Percentiles rank a stretch among this genome's conserved stretches.
Evolutionary conservation across 2,113 vertebrate genomes (phyloP).

Genomic region (Sitta europaea): DNA sequence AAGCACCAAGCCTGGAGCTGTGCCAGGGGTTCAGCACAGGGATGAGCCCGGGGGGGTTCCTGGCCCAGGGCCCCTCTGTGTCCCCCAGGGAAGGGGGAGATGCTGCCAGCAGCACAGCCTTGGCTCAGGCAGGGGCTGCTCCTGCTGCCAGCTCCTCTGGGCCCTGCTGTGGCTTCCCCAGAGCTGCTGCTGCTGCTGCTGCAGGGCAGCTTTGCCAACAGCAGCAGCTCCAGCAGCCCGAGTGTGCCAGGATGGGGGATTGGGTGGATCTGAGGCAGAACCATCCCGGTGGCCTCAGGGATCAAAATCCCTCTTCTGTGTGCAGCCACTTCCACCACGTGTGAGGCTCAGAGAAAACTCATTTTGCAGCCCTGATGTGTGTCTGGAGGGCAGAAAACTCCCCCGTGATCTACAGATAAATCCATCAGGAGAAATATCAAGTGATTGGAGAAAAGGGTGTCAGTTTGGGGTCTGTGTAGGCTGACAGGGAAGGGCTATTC

Average conservation of each 20-base stretch:
- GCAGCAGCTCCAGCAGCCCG: background rate
- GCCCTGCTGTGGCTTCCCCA: background rate
- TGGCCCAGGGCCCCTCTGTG: background rate
- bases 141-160: background rate
- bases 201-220: background rate
- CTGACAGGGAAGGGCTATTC: background rate
- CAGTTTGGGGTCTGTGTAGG: background rate
- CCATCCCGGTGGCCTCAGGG: no score
- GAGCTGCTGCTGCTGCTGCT: background rate
- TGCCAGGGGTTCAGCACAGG: background rate
- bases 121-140: background rate
- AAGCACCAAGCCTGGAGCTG: background rate
- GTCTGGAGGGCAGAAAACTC: background rate
- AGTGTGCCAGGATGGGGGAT: fast-evolving
- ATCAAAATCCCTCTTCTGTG: background rate
- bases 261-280: background rate
- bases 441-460: background rate
- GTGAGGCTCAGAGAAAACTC: fast-evolving
- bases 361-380: background rate
- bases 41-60: background rate
- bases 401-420: background rate
- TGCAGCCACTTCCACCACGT: background rate
- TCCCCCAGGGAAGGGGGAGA: background rate
- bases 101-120: background rate
- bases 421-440: background rate